Base-by-base conservation (phyloP, 2,888 invertebrate genomes). In the Pteria penguin region DNA sequence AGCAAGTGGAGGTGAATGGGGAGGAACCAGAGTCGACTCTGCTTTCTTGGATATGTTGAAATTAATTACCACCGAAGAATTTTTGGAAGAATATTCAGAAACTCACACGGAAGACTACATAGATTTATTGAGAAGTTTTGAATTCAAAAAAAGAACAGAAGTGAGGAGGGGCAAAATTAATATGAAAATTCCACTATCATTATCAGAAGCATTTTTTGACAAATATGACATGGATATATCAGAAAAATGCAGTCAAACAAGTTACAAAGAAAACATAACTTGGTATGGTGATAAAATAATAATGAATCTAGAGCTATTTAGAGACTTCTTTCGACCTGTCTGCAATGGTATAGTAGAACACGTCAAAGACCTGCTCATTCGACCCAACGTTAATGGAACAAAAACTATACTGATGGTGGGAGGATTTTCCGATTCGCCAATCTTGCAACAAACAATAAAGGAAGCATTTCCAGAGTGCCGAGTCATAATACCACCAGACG, bases 401-500 rank as follows among this genome's bases (percentile, higher is more conserved):
- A 29, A 66, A n/a, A 66, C 33, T 18, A 52, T 66, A 1, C 29
- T 66, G 22, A 66, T 71, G 62, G 71, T 73, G 2, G 73, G 73
- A 14, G 73, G 67, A 27, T 73, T 73, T 52, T 73, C 73, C 2
- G 73, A 73, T 29, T 73, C 67, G 11, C 36, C 57, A 2, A 33
- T 67, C 26, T 31, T 73, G 27, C 66, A 73, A 22, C 31, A 45
- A 18, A 45, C 45, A 8, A 22, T 61, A 8, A 31, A 33, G 11
- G 33, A 61, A 24, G 31, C 61, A 22, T 61, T 61, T 14, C 61
- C 61, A 5, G 31, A 61, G n/a, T 61, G 61, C 26, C 61, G 33
- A 24, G 32, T 61, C 18, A 61, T 61, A 11, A 22, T 61, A 32
- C 61, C 61, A 14, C 61, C 31, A 18, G 61, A 61, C n/a, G 61